phyloP scores from a whole-genome alignment of 1,140 invertebrate genomes.

The Sycobia sp. region DNA sequence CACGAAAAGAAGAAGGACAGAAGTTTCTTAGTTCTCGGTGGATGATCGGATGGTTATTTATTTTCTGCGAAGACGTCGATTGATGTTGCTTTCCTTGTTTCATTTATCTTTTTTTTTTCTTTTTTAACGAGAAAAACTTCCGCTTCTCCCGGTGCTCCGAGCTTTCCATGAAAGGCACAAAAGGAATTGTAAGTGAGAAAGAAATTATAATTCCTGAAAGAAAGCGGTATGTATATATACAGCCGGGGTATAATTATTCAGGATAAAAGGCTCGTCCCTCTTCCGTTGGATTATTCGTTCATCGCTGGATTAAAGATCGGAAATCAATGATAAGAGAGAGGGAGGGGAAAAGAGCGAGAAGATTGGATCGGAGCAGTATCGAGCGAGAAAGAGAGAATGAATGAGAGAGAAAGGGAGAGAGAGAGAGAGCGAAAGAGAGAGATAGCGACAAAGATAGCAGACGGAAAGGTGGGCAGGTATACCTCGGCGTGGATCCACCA shows the following conservation, averaged over 20 bases:
- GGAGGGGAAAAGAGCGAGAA: too few species aligned
- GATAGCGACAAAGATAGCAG: neutral
- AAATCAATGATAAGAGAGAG: constrained; percentile 29
- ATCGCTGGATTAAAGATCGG: constrained; percentile 22
- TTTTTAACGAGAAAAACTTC: neutral
- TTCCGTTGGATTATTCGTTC: constrained; percentile 24
- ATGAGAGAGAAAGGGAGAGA: neutral
- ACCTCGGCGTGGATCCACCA: constrained; percentile 26
- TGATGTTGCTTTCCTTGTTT: too few species aligned
- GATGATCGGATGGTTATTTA: too few species aligned
- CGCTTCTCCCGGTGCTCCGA: too few species aligned
- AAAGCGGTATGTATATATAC: too few species aligned
- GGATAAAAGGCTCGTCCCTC: too few species aligned
- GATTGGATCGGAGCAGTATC: too few species aligned
- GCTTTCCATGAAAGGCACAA: too few species aligned
- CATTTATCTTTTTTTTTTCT: neutral
- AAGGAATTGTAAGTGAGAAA: neutral
- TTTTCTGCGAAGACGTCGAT: too few species aligned
- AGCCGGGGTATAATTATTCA: too few species aligned
- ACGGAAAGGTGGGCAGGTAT: neutral
- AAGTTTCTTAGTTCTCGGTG: too few species aligned
- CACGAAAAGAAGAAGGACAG: too few species aligned
- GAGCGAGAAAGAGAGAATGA: neutral
- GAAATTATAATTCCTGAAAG: neutral
- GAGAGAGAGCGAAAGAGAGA: neutral